A percentile compares a stretch with the other conserved stretches of the same genome.
These are phyloP conservation scores for Hemibagrus wyckioides DNA, from an alignment of 2,113 vertebrate genomes.

Conservation along the genomic window DNA sequence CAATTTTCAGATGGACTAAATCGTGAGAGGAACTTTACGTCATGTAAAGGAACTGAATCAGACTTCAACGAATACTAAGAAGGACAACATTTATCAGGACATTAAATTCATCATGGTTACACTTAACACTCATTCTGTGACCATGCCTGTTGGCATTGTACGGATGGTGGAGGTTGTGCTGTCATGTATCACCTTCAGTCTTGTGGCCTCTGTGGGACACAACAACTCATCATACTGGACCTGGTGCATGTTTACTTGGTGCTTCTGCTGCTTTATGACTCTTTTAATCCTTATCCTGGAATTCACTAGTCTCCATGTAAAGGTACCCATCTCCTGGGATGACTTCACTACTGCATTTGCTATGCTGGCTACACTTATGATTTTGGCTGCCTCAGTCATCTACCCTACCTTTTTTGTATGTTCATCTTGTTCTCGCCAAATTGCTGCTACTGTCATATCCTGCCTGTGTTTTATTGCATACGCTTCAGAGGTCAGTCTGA, in stretches of 20 bases:
- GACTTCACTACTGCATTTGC: conserved; percentile 83
- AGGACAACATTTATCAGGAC: conserved; percentile 9
- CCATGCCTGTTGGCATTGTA: conserved; percentile 72
- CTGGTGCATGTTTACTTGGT: conserved; percentile 88
- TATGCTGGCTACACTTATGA: conserved; percentile 82
- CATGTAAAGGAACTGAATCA: neutral
- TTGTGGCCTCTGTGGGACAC: conserved; percentile 69
- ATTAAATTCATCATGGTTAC: conserved; percentile 40
- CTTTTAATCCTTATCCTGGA: conserved; percentile 81
- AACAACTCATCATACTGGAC: neutral
- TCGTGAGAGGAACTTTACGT: neutral
- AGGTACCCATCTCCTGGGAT: conserved; percentile 82
- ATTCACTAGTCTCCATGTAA: conserved; percentile 62
- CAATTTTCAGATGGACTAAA: no score
- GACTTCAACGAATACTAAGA: neutral
- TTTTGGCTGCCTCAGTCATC: conserved; percentile 79
- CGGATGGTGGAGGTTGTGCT: conserved; percentile 75
- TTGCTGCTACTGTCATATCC: conserved; percentile 72
- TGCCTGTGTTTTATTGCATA: conserved; percentile 80
- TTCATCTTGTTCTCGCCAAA: conserved; percentile 41
- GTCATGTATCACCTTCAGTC: conserved; percentile 80
- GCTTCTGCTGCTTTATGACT: conserved; percentile 78
- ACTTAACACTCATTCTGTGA: conserved; percentile 62
- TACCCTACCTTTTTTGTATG: conserved; percentile 68
- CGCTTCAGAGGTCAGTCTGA: conserved; percentile 76